phyloP scores from a whole-genome alignment of 2,797 vertebrate genomes.

The Brachyrhaphis roseni region DNA sequence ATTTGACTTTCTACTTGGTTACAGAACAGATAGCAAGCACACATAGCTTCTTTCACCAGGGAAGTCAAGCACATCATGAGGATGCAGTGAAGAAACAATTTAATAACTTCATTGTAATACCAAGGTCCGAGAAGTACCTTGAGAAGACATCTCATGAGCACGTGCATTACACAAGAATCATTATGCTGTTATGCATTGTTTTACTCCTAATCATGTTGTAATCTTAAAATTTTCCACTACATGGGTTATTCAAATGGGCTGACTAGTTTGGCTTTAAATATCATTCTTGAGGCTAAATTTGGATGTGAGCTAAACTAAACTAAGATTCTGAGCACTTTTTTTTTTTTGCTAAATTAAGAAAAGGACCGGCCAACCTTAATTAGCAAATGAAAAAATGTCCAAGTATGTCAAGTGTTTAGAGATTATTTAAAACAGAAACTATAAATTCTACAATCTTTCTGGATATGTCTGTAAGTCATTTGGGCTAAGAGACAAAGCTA shows the following conservation, averaged over 20 bases:
- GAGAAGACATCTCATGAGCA: no score
- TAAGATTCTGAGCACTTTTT: not conserved
- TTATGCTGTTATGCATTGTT: no score
- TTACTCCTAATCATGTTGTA: no score
- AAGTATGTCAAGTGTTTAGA: not conserved
- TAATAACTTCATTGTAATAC: no score
- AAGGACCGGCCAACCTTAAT: not conserved
- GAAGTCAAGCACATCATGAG: no score
- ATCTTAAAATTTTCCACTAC: no score
- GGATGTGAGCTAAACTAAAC: not conserved
- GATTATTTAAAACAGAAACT: not conserved
- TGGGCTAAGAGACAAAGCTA: not conserved
- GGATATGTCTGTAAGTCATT: not conserved
- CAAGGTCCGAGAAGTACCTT: no score
- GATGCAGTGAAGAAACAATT: no score
- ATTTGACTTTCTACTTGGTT: no score
- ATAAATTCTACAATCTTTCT: not conserved
- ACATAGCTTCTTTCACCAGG: no score
- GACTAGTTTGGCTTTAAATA: not conserved
- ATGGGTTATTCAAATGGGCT: not conserved
- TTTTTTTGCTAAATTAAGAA: not conserved
- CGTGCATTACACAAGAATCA: no score
- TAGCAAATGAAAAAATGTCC: not conserved
- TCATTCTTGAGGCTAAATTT: not conserved
- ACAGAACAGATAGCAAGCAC: no score